Evolutionary conservation across 2,797 vertebrate genomes (phyloP), one percentile per base, ranked within the genome.

Genomic region (Alauda arvensis): DNA sequence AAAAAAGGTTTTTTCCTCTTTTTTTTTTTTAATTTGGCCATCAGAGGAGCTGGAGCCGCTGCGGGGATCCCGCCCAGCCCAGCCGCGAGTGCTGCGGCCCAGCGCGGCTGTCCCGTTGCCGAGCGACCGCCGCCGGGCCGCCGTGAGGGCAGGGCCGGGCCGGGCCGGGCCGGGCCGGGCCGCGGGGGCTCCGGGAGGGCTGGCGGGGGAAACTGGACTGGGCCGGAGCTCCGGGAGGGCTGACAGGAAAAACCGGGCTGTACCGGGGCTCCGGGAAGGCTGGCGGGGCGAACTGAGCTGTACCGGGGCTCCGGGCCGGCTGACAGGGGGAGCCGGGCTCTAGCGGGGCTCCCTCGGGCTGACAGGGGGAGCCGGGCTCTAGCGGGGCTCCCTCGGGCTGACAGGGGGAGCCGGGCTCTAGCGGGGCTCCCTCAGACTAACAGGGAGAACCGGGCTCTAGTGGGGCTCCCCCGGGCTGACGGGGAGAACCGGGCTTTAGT

Each of bases 11-110:
- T 31, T 13, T 9, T 31, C 9, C 37, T 37, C 10, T 13, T 52
- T 31, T 31, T 55, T 55, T 33, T 33, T 33, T 9, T 37, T 13
- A 3, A 28, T 79, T 40, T 20, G 5, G 18, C 39, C 8, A 1
- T 2, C 43, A 33, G 34, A 33, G 12, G 9, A 49, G 46, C 29
- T 2, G 31, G 16, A 7, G 8, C 53, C 4, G n/a, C 60, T 17
- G 20, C 2, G 16, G 7, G 21, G 3, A 23, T 20, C 8, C 8
- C 7, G 2, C 19, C 3, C 25, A 2, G 3, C 21, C 3, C 28
- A 2, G 49, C 17, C 18, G 17, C 11, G 4, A 49, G 49, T 59
- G 85, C 63, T 14, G 77, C 63, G 29, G 81, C 51, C 86, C 77
- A 7, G 28, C 4, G 6, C 25, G 15, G 63, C 67, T 53, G 68